phyloP scores from a whole-genome alignment of 1,140 invertebrate genomes.

The Drosophila chauvacae region DNA sequence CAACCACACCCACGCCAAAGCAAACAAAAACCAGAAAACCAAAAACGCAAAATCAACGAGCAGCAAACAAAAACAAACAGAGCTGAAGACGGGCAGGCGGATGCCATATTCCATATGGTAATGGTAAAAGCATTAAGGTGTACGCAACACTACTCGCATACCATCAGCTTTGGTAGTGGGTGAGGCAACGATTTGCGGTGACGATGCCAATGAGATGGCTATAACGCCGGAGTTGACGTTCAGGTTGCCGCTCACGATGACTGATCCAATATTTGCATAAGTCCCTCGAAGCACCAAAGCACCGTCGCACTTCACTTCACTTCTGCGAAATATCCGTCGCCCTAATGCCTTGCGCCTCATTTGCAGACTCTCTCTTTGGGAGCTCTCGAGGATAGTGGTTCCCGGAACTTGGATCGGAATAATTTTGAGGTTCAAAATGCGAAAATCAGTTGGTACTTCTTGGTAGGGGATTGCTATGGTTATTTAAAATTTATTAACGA shows the following conservation, averaged over 20 bases:
- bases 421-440: neutral
- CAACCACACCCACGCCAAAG: slow-evolving; percentile 43
- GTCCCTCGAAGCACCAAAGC: slow-evolving; percentile 66
- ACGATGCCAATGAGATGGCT: slow-evolving; percentile 66
- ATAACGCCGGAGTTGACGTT: slow-evolving; percentile 32
- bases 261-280: slow-evolving; percentile 78
- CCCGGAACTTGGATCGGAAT: neutral
- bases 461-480: neutral
- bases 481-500: neutral
- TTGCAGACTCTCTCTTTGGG: slow-evolving; percentile 10
- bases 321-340: slow-evolving; percentile 55
- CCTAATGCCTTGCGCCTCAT: slow-evolving; percentile 50
- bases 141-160: slow-evolving; percentile 33
- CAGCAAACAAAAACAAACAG: slow-evolving; percentile 59
- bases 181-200: slow-evolving; percentile 65
- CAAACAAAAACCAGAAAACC: slow-evolving; percentile 72
- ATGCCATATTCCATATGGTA: slow-evolving; percentile 65
- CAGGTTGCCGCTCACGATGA: slow-evolving; percentile 44
- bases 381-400: slow-evolving; percentile 1
- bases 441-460: neutral
- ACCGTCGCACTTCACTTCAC: slow-evolving; percentile 41
- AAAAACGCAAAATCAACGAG: slow-evolving; percentile 78
- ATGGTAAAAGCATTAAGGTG: slow-evolving; percentile 80
- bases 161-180: slow-evolving; percentile 36
- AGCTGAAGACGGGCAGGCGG: slow-evolving; percentile 9